phyloP scores from a whole-genome alignment of 2,888 invertebrate species.

The Bedellia somnulentella region DNA sequence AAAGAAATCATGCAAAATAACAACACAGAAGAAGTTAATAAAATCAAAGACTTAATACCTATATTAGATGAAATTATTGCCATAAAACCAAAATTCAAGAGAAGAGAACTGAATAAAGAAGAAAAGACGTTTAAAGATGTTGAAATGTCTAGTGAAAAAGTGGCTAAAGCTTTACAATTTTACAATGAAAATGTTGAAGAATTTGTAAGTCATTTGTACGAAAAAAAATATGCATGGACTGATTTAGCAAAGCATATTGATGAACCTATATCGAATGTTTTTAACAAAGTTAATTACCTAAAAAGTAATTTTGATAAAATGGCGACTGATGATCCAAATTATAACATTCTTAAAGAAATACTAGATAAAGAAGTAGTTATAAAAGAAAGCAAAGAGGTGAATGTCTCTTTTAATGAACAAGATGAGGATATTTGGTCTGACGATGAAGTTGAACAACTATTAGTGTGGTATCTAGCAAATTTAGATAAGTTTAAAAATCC shows the following conservation, averaged over 20 bases:
- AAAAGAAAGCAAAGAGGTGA: conserved; percentile 13
- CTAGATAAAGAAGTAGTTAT: conserved; percentile 22
- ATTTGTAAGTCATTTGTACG: conserved; percentile 35
- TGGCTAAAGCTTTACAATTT: conserved; percentile 27
- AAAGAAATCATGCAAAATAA: conserved; percentile 14
- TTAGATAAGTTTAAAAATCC: conserved; percentile 49
- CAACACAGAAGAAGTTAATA: conserved; percentile 13
- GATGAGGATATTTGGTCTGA: conserved; percentile 27
- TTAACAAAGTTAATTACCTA: conserved; percentile 37
- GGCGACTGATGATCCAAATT: conserved; percentile 15
- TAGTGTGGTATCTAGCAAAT: conserved; percentile 42
- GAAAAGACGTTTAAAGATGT: conserved; percentile 26
- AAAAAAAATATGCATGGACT: conserved; percentile 39
- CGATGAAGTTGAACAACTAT: conserved; percentile 27
- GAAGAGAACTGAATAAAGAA: conserved; percentile 15
- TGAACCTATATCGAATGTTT: conserved; percentile 28
- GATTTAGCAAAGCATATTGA: conserved; percentile 27
- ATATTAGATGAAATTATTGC: conserved; percentile 28
- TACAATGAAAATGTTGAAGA: conserved; percentile 39
- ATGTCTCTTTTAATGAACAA: conserved; percentile 14
- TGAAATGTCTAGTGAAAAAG: conserved; percentile 22
- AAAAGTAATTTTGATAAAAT: conserved; percentile 26
- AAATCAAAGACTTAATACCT: conserved; percentile 17
- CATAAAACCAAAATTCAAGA: conserved; percentile 26
- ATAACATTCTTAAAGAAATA: conserved; percentile 24